Conservation (phyloP, 2,888 invertebrate genomes). For the Cecidostiba fungosa region DNA sequence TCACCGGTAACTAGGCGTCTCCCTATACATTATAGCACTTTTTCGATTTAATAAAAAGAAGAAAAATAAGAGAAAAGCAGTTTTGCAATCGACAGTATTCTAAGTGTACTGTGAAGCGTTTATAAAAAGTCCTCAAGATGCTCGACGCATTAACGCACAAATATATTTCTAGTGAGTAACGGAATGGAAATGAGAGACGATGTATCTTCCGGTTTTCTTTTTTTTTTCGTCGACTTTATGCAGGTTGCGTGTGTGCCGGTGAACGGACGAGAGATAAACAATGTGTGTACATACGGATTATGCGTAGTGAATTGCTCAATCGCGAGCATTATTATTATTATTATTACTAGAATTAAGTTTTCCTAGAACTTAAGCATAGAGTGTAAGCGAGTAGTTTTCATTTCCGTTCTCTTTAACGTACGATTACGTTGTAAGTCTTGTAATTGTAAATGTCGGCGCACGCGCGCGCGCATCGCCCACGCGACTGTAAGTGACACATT, state of each 20-base stretch:
- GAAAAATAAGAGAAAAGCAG: conserved; percentile 52
- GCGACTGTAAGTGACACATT: not conserved
- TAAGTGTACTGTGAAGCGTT: conserved; percentile 62
- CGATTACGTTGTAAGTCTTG: conserved; percentile 46
- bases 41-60: conserved; percentile 51
- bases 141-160: conserved; percentile 53
- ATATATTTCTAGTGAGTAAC: conserved; percentile 41
- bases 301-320: conserved; percentile 28
- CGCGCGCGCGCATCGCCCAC: conserved; percentile 21
- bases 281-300: not conserved
- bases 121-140: conserved; percentile 47
- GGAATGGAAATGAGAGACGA: conserved; percentile 11
- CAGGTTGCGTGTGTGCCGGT: not conserved
- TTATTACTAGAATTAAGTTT: conserved; percentile 33
- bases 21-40: not conserved
- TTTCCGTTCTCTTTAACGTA: conserved; percentile 45
- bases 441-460: conserved; percentile 18
- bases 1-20: conserved; percentile 6
- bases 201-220: not conserved
- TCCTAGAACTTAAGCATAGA: conserved; percentile 14
- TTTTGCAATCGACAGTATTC: conserved; percentile 69
- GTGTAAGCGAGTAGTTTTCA: conserved; percentile 27
- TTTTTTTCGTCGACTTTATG: not conserved
- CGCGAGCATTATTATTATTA: conserved; percentile 30
- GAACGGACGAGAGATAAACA: not conserved